phyloP scores from a whole-genome alignment of 2,113 vertebrate genomes.

The Rutilus rutilus region DNA sequence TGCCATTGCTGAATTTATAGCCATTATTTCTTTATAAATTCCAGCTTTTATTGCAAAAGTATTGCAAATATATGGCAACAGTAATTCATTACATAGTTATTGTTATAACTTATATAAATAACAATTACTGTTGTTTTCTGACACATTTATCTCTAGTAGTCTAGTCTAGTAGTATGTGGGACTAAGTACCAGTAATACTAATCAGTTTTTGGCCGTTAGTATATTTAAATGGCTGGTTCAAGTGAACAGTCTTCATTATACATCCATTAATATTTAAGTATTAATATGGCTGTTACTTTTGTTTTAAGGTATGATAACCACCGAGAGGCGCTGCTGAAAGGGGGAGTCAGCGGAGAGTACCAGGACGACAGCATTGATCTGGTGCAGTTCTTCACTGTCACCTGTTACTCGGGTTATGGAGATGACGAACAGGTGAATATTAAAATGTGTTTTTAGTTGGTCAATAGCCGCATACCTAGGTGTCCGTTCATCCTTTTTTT shows the following conservation, averaged over 20 bases:
- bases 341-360: slow-evolving; percentile 87
- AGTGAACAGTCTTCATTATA: not conserved
- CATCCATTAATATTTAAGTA: not conserved
- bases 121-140: not conserved
- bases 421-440: slow-evolving; percentile 88
- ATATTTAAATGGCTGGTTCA: not conserved
- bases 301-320: slow-evolving; percentile 93
- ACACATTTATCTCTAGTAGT: not conserved
- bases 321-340: slow-evolving; percentile 90
- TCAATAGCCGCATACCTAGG: not conserved
- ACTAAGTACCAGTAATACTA: not conserved
- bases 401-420: slow-evolving; percentile 91
- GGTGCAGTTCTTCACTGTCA: slow-evolving; percentile 90
- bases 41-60: not conserved
- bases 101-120: not conserved
- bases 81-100: not conserved
- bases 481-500: not conserved
- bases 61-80: not conserved
- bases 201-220: not conserved
- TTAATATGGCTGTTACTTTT: not conserved
- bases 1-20: not conserved
- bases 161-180: no score
- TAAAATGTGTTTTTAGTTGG: not conserved
- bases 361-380: slow-evolving; percentile 92
- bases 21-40: not conserved